Evolutionary conservation across 2,888 invertebrate genomes (phyloP), one percentile per base, ranked within the genome.

Genomic region (Drosophila putrida): DNA sequence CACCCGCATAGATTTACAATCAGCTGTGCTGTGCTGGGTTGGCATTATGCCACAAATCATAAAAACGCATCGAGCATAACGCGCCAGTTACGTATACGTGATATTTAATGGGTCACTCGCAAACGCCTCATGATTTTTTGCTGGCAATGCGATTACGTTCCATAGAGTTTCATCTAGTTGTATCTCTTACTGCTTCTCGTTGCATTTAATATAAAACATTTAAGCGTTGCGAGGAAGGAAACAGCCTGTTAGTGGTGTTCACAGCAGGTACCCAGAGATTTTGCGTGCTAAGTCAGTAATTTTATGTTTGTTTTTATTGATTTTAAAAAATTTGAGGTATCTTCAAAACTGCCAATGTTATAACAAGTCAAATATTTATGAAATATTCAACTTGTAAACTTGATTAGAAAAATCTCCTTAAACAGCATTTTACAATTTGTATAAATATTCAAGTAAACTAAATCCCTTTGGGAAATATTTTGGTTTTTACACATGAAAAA

Each of bases 71-170:
- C 74, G 79, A 64, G 65, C 70, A 74, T 61, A 62, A 46, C 51
- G 33, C 46, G 59, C 41, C 58, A 46, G 69, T 55, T 76, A 65
- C 65, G 75, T 82, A 77, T 77, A 88, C 89, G 87, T 89, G 76
- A 81, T 86, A 80, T 88, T 81, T 88, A 81, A 83, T 88, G 87
- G 85, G 81, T 88, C 84, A 86, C 79, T 86, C 69, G 78, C 54
- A 25, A 61, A 6, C 70, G 65, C 61, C 74, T 76, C 73, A 64
- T 69, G 66, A 72, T 66, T 68, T 71, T 28, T 33, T 35, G 65
- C 35, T 35, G 53, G 27, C 64, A 69, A 72, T 75, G 65, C 47
- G 53, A 70, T 67, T 59, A 58, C 38, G 58, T 38, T 44, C 31
- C 6, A 51, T 58, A 35, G 43, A 27, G 59, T 53, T 51, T 60